A percentile compares a stretch with the other conserved stretches of the same genome.
Evolutionary conservation across 2,113 vertebrate genomes (phyloP).

Genomic region (Dunckerocampus dactyliophorus): DNA sequence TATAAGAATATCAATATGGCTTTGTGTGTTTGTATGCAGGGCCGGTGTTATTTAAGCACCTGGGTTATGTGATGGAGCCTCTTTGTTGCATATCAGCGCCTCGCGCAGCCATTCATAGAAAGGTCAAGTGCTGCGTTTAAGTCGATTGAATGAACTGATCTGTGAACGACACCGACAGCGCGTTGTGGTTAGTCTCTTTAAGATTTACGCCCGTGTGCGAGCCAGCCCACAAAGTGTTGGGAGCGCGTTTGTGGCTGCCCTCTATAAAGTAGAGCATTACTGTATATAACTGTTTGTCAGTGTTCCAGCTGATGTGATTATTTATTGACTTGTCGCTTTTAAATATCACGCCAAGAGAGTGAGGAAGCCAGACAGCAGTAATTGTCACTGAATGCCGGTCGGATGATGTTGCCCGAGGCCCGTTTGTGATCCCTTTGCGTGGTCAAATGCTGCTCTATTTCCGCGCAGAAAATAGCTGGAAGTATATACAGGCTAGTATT

Average conservation of each 20-base stretch:
- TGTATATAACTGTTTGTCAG: background rate
- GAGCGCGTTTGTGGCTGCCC: conserved; percentile 1
- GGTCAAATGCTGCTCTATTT: conserved; percentile 6
- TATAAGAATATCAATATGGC: background rate
- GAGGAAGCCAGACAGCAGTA: background rate
- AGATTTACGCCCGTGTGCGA: background rate
- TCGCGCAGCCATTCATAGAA: conserved; percentile 12
- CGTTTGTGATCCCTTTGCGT: background rate
- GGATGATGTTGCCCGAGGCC: conserved; percentile 2
- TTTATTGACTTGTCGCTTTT: too few species aligned
- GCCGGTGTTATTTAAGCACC: conserved; percentile 5
- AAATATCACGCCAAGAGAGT: background rate
- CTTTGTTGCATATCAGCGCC: conserved; percentile 1
- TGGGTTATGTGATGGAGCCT: background rate
- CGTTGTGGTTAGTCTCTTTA: background rate
- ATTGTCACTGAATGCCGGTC: conserved; percentile 6
- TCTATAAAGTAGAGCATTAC: conserved; percentile 4
- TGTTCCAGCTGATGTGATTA: background rate
- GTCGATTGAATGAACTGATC: conserved; percentile 10
- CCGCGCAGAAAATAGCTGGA: background rate
- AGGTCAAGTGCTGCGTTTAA: conserved; percentile 18
- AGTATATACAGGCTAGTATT: background rate
- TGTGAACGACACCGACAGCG: conserved; percentile 1
- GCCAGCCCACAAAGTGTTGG: background rate
- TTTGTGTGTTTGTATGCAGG: conserved; percentile 5